Conservation (phyloP, 1,140 invertebrate genomes). For the Drosophila willistoni region DNA sequence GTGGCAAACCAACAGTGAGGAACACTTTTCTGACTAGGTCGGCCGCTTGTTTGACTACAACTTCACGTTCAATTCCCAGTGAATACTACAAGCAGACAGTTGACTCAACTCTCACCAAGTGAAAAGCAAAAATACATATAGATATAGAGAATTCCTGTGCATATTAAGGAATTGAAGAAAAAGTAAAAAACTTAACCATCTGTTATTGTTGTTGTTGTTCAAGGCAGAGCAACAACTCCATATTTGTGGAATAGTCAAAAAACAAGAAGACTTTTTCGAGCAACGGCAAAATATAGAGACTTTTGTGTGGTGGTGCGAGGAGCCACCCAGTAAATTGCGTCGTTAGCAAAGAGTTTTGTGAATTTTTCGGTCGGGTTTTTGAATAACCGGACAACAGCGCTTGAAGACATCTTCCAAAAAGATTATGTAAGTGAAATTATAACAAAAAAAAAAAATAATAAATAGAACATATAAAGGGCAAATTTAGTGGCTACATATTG, state of each 20-base stretch:
- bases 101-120: slow-evolving; percentile 46
- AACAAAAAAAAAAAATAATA: too few species aligned
- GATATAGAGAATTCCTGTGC: slow-evolving; percentile 13
- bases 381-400: slow-evolving; percentile 59
- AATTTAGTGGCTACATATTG: not conserved
- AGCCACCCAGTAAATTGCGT: slow-evolving; percentile 70
- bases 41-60: not conserved
- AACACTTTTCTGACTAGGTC: slow-evolving; percentile 34
- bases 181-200: slow-evolving; percentile 23
- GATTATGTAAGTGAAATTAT: slow-evolving; percentile 59
- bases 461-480: not conserved
- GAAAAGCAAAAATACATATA: slow-evolving; percentile 32
- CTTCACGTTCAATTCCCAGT: slow-evolving; percentile 44
- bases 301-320: slow-evolving; percentile 63
- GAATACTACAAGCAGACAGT: slow-evolving; percentile 63
- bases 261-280: slow-evolving; percentile 23
- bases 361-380: slow-evolving; percentile 58
- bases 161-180: slow-evolving; percentile 20
- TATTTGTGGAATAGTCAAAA: slow-evolving; percentile 27
- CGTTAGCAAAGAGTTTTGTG: slow-evolving; percentile 47
- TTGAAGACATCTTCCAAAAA: slow-evolving; percentile 51
- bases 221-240: slow-evolving; percentile 55
- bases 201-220: slow-evolving; percentile 51
- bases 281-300: slow-evolving; percentile 53
- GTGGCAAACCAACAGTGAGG: slow-evolving; percentile 31